Evolutionary conservation across 2,113 vertebrate species (phyloP).

Genomic region (Cathartes aura): DNA sequence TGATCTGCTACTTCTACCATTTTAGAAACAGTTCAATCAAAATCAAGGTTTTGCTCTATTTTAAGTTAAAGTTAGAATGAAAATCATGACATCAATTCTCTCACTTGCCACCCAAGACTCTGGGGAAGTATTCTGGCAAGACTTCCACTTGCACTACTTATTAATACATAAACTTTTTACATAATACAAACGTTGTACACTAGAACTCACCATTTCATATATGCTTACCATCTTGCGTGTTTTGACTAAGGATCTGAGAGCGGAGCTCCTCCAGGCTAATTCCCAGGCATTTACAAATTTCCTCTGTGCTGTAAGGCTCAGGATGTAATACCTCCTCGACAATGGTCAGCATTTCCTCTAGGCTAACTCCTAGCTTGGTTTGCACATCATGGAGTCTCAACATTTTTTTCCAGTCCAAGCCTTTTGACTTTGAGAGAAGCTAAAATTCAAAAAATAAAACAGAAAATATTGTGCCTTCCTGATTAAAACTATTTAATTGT

Average conservation of each 20-base stretch:
- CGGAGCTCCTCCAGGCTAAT: conserved; percentile 83
- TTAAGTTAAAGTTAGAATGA: background rate
- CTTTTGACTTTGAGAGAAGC: conserved; percentile 81
- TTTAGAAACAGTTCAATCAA: background rate
- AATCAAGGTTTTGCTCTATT: background rate
- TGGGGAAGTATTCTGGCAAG: background rate
- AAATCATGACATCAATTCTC: background rate
- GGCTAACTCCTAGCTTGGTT: conserved; percentile 76
- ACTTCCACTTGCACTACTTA: background rate
- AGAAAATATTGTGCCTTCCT: background rate
- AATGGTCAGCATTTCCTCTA: conserved; percentile 89
- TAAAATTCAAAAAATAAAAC: conserved; percentile 45
- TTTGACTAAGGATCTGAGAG: conserved; percentile 83
- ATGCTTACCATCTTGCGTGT: conserved; percentile 88
- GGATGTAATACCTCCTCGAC: conserved; percentile 87
- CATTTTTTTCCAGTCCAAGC: conserved; percentile 75
- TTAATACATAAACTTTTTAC: background rate
- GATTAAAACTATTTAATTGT: background rate
- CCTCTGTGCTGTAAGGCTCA: conserved; percentile 88
- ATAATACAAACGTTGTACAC: background rate
- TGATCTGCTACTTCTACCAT: background rate
- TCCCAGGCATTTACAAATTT: conserved; percentile 87
- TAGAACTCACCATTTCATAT: background rate
- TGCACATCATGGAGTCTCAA: conserved; percentile 88
- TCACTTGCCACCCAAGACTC: background rate